phyloP scores from a whole-genome alignment of 2,888 invertebrate species.

The Torymus texanus region DNA sequence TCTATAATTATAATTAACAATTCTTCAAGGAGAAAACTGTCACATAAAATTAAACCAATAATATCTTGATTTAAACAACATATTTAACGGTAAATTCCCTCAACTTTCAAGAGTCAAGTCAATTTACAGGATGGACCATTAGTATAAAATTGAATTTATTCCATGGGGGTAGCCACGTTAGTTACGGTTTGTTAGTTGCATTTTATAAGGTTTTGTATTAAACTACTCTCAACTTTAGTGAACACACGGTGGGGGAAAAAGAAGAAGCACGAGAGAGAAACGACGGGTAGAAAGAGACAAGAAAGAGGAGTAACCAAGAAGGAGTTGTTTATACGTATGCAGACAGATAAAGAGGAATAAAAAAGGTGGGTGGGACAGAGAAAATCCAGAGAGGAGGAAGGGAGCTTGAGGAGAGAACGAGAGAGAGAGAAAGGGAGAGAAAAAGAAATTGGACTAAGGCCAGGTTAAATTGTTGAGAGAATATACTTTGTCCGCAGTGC shows the following conservation, averaged over 20 bases:
- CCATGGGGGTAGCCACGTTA: no score
- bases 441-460: constrained; percentile 44
- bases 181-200: no score
- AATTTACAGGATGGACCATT: no score
- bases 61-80: no score
- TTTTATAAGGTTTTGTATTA: no score
- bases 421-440: not conserved
- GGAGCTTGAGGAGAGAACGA: not conserved
- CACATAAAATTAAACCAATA: no score
- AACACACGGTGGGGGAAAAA: not conserved
- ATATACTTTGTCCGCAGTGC: constrained; percentile 45
- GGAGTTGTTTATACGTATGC: not conserved
- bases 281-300: not conserved
- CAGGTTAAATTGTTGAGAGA: constrained; percentile 51
- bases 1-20: no score
- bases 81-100: no score
- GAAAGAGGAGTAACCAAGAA: constrained; percentile 37
- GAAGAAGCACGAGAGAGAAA: not conserved
- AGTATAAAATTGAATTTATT: no score
- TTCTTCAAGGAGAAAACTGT: no score
- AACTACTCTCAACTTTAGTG: no score
- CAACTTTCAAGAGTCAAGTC: no score
- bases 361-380: not conserved
- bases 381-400: not conserved
- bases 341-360: constrained; percentile 11